A percentile compares a stretch with the other conserved stretches of the same genome.
Evolutionary conservation across 1,140 invertebrate genomes (phyloP).

Genomic region (Pseudomyrmex sp.): DNA sequence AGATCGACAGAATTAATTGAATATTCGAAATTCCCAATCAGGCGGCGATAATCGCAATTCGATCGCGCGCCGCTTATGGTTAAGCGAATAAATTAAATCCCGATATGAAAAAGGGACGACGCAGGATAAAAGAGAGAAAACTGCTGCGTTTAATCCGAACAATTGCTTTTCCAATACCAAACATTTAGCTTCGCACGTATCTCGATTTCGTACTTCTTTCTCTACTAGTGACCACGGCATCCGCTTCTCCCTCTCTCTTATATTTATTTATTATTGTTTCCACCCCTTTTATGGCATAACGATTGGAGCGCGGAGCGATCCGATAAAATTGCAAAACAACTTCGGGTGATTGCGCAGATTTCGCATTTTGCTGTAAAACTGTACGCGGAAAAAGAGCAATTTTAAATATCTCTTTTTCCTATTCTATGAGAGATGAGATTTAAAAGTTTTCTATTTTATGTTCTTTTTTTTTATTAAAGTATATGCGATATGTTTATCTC

Average conservation of each 20-base stretch:
- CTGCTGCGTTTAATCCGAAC: constrained; percentile 76
- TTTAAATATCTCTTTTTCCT: constrained; percentile 27
- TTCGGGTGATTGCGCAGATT: constrained; percentile 59
- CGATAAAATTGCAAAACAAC: constrained; percentile 77
- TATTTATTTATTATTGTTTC: constrained; percentile 53
- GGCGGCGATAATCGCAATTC: constrained; percentile 71
- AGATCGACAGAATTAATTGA: constrained; percentile 70
- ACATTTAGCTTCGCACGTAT: constrained; percentile 71
- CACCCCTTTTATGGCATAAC: constrained; percentile 68
- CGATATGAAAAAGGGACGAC: constrained; percentile 72
- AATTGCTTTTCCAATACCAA: constrained; percentile 77
- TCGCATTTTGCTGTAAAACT: constrained; percentile 11
- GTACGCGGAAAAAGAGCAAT: constrained; percentile 29
- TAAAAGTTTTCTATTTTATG: constrained; percentile 15
- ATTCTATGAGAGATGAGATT: constrained; percentile 3
- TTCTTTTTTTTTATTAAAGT: background rate
- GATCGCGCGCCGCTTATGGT: constrained; percentile 54
- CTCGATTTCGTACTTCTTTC: constrained; percentile 68
- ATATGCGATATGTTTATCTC: too few relatives aligned
- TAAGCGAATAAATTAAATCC: constrained; percentile 75
- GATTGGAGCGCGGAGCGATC: constrained; percentile 66
- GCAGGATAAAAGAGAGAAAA: constrained; percentile 47
- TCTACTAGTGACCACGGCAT: background rate
- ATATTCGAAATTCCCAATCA: constrained; percentile 75
- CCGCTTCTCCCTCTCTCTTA: constrained; percentile 1